Conservation (phyloP, 1,140 invertebrate species). For the Neocloeon triangulifer region DNA sequence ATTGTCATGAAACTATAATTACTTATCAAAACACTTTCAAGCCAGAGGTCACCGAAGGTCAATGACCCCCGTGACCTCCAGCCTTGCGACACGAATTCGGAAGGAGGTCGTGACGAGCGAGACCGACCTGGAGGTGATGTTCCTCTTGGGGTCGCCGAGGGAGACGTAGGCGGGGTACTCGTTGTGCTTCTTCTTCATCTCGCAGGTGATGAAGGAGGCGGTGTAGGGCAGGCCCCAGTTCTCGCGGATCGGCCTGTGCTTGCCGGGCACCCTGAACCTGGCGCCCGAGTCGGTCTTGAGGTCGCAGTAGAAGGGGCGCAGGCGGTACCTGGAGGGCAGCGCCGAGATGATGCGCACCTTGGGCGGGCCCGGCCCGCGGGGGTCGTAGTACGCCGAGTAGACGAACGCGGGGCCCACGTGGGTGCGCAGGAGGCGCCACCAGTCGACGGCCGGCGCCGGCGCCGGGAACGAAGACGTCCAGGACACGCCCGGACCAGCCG, state of each 20-base stretch:
- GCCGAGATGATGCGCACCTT: not conserved
- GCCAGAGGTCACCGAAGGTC: no score
- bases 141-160: no score
- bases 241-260: conserved; percentile 70
- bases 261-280: not conserved
- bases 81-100: no score
- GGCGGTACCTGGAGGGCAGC: not conserved
- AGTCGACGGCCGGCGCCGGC: conserved; percentile 7
- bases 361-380: not conserved
- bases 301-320: not conserved
- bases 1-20: no score
- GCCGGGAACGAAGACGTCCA: no score
- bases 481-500: no score
- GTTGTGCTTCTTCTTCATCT: conserved; percentile 30
- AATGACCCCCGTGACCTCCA: no score
- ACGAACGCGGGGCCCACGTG: conserved; percentile 2
- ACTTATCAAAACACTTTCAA: no score
- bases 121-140: no score
- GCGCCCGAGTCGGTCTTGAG: not conserved
- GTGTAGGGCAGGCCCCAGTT: conserved; percentile 88
- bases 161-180: no score
- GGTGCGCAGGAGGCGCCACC: not conserved
- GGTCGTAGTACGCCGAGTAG: conserved; percentile 3
- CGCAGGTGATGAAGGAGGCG: conserved; percentile 69
- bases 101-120: no score